Percentiles rank a stretch among this genome's conserved stretches.
Conservation (phyloP, 2,888 invertebrate genomes). For the Pelosia muscerda region DNA sequence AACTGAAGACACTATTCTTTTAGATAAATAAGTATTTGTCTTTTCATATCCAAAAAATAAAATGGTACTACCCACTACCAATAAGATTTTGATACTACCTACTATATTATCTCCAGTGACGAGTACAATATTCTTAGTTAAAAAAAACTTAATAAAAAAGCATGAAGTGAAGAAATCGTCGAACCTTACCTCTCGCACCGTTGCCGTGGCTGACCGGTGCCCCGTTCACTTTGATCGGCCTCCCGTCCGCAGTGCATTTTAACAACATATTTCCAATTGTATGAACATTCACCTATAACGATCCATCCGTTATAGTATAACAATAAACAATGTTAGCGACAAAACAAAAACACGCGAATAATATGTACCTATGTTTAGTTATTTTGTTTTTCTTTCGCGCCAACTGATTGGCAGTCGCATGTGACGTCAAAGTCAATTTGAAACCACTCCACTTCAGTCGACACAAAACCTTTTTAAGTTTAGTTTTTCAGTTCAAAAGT, state of each 20-base stretch:
- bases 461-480: slow-evolving; percentile 59
- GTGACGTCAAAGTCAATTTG: slow-evolving; percentile 83
- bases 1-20: no score
- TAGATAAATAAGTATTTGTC: no score
- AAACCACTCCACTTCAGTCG: slow-evolving; percentile 75
- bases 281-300: slow-evolving; percentile 64
- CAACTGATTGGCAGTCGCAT: slow-evolving; percentile 74
- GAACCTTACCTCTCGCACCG: slow-evolving; percentile 81
- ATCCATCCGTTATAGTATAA: slow-evolving; percentile 70
- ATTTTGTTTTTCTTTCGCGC: slow-evolving; percentile 66
- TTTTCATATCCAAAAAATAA: background rate
- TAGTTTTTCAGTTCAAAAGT: slow-evolving; percentile 47
- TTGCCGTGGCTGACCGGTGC: slow-evolving; percentile 74
- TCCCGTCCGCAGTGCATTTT: slow-evolving; percentile 84
- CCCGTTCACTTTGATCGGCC: slow-evolving; percentile 83
- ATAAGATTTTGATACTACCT: background rate
- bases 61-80: background rate
- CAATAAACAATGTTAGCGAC: slow-evolving; percentile 58
- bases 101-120: no score
- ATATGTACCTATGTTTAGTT: slow-evolving; percentile 28
- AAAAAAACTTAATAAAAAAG: background rate
- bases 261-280: slow-evolving; percentile 78
- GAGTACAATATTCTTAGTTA: background rate
- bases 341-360: slow-evolving; percentile 64
- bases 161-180: slow-evolving; percentile 21